phyloP scores from a whole-genome alignment of 2,113 vertebrate species.

The Perca flavescens region DNA sequence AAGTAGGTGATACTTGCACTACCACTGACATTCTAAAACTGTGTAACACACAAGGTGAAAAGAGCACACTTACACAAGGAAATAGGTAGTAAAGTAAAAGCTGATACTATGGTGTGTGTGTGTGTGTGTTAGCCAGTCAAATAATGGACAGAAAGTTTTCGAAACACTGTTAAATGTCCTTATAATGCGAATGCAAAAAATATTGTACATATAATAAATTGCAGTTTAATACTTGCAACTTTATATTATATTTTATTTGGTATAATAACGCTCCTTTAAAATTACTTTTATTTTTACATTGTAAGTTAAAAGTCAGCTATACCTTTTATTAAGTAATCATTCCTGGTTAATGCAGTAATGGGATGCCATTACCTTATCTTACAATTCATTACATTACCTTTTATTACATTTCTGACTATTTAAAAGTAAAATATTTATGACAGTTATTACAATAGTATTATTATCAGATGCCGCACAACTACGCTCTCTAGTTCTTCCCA shows the following conservation, averaged over 20 bases:
- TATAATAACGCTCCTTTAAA: constrained; percentile 1
- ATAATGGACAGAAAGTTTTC: not conserved
- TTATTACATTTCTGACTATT: not conserved
- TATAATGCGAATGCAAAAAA: constrained; percentile 5
- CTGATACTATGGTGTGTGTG: not conserved
- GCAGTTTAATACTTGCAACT: not conserved
- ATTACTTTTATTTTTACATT: not conserved
- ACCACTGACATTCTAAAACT: not conserved
- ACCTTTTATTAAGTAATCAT: constrained; percentile 5
- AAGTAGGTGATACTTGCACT: not conserved
- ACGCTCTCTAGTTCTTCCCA: not conserved
- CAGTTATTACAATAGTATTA: not conserved
- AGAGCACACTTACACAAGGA: not conserved
- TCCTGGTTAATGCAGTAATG: constrained; percentile 5
- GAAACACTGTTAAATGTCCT: constrained; percentile 15
- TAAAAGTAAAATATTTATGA: constrained; percentile 6
- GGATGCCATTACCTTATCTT: constrained; percentile 3
- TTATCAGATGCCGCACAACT: not conserved
- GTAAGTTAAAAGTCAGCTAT: not conserved
- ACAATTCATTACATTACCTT: not conserved
- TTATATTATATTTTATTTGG: constrained; percentile 2
- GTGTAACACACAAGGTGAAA: not conserved
- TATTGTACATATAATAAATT: not conserved
- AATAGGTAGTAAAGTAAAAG: no score
- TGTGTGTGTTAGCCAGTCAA: not conserved